Evolutionary conservation across 1,140 invertebrate species (phyloP), one percentile per base, ranked within the genome.

Genomic region (Musca vetustissima): DNA sequence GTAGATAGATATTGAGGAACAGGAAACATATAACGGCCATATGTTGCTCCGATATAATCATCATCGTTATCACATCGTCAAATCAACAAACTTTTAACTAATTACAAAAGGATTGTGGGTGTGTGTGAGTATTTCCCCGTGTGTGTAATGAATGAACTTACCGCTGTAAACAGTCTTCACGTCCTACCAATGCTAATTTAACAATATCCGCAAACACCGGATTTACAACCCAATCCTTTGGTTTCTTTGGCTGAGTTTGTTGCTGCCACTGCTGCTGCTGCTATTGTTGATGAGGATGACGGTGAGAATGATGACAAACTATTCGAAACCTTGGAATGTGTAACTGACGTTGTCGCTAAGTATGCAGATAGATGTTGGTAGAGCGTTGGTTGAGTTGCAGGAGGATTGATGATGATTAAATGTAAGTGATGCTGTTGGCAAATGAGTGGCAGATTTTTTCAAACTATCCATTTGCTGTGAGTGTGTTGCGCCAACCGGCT

Each of bases 171-270:
- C 80, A 80, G 66, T 81, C 78, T 61, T 80, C 77, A 69, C 79
- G 76, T 72, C 77, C 78, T 67, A 68, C 72, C 71, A 80, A 36
- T 59, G 80, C 80, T 74, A 82, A 76, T 76, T 80, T 80, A 73
- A 82, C 79, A 75, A 82, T 82, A 76, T 82, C 80, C 73, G 76
- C 74, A 79, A 82, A 81, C 70, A 82, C 80, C 52, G 80, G 80
- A 73, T 82, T 79, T 72, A 79, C 80, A 73, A 82, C 79, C 78
- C 80, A 82, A 75, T 82, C 79, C 72, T 81, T 80, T 59, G 76
- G 74, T 71, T 81, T 78, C 32, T 66, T 72, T 22, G 68, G 24
- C 49, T 28, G 21, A 24, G 67, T n/a, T 32, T 67, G 69, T 19
- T 21, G 52, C n/a, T 19, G 32, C 68, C n/a, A n/a, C 64, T 48